Base-by-base conservation (phyloP, 1,140 invertebrate species). In the Mya arenaria region DNA sequence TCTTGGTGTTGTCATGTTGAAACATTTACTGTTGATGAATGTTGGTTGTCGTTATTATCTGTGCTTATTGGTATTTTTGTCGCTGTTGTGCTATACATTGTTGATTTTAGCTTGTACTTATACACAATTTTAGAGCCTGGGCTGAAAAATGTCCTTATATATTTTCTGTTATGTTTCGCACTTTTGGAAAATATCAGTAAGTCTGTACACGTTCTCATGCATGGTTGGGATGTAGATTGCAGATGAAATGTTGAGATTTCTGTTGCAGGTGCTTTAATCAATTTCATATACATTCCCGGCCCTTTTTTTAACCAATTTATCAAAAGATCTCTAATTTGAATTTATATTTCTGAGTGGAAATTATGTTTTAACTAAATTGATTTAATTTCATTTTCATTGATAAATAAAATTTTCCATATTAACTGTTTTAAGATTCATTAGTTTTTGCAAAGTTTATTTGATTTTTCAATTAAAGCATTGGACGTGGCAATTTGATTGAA, bases 81-180 rank as follows among this genome's bases (percentile, higher is more conserved):
- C 10, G 41, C 0, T 0, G 13, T 0, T n/a, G 23, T 68, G 17
- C 28, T 17, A 28, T 25, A 28, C 58, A 4, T 4, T 34, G 15
- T 25, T 34, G 23, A 3, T 25, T 19, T 4, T 25, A 62, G 15
- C n/a, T 23, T 23, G 23, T 25, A 71, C 36, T 56, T 19, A 19
- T 58, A 30, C 17, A 28, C 32, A 41, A 17, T 74, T 78, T 68
- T 48, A 78, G 74, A 55, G 34, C 48, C 77, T 10, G 77, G 77
- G 10, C 48, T 80, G 30, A 56, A 60, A 25, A 68, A 71, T 39
- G 23, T 78, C 37, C 68, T 74, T 48, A 17, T 58, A 3, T 19
- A 41, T 44, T 73, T 75, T 74, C 52, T 28, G 28, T 58, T 74
- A 13, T 66, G 60, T 36, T 25, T 75, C 10, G 19, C 17, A 34